These are phyloP conservation scores for Eidolon helvum DNA, from an alignment of 2,113 vertebrate species.

Conservation along the genomic window DNA sequence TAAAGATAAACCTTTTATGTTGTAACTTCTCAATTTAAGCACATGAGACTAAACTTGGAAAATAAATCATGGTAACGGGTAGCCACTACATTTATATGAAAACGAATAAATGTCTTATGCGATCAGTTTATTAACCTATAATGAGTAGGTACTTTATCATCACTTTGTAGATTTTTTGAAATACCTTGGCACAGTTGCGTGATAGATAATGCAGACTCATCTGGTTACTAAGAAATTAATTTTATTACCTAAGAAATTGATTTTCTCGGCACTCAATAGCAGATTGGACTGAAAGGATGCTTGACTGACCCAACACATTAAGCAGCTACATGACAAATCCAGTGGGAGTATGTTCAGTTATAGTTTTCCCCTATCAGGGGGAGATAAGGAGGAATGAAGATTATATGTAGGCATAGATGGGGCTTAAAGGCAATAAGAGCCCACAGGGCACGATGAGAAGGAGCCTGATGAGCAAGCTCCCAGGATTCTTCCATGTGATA, in stretches of 20 bases:
- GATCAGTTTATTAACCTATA: slow-evolving; percentile 67
- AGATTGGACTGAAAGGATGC: background rate
- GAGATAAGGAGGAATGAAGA: background rate
- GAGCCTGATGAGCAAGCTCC: background rate
- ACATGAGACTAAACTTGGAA: slow-evolving; percentile 45
- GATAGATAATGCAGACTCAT: slow-evolving; percentile 55
- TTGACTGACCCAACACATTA: slow-evolving; percentile 24
- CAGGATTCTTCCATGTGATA: background rate
- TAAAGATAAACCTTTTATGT: slow-evolving; percentile 68
- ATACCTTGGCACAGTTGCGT: slow-evolving; percentile 45
- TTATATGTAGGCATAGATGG: background rate
- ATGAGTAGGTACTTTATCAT: slow-evolving; percentile 70
- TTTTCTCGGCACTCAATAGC: slow-evolving; percentile 15
- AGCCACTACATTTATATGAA: slow-evolving; percentile 65
- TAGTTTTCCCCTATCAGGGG: background rate
- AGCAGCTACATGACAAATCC: background rate
- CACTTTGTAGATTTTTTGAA: slow-evolving; percentile 61
- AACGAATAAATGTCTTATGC: slow-evolving; percentile 61
- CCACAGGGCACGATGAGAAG: background rate
- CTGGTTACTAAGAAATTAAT: slow-evolving; percentile 64
- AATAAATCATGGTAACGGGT: slow-evolving; percentile 68
- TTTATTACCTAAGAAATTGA: slow-evolving; percentile 67
- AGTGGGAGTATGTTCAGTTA: background rate
- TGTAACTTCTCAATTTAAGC: slow-evolving; percentile 54
- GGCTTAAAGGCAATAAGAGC: background rate